These are phyloP conservation scores for Pogona vitticeps DNA, from an alignment of 2,113 vertebrate genomes.

Conservation along the genomic window DNA sequence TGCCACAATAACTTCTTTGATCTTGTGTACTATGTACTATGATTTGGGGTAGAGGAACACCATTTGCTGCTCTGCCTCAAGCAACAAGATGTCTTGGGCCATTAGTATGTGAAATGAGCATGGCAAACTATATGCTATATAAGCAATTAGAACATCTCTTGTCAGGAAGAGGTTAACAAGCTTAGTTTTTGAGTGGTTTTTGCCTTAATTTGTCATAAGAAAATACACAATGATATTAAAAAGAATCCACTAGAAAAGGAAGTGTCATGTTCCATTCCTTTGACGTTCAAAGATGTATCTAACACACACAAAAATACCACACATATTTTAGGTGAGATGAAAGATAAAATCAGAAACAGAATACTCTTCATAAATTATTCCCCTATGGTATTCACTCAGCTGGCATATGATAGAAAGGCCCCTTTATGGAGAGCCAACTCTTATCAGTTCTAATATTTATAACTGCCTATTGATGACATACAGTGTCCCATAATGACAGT, in stretches of 20 bases:
- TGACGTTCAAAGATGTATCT: constrained; percentile 27
- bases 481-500: constrained; percentile 60
- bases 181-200: constrained; percentile 9
- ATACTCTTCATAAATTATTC: constrained; percentile 52
- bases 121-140: background rate
- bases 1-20: too few relatives aligned
- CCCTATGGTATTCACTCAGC: constrained; percentile 36
- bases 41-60: too few relatives aligned
- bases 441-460: constrained; percentile 67
- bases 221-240: background rate
- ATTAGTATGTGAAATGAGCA: background rate
- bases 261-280: background rate
- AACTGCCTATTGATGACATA: constrained; percentile 64
- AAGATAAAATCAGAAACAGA: constrained; percentile 47
- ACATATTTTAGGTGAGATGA: constrained; percentile 31
- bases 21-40: too few relatives aligned
- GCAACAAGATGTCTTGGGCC: too few relatives aligned
- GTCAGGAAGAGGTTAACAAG: constrained; percentile 19
- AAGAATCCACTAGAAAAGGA: constrained; percentile 3
- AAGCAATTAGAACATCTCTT: too few relatives aligned
- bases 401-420: constrained; percentile 40
- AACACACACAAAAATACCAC: background rate
- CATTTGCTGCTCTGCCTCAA: too few relatives aligned
- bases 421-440: constrained; percentile 53
- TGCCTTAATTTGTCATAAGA: background rate